Percentiles rank a stretch among this genome's conserved stretches.
These are phyloP conservation scores for Ophioninae sp. DNA, from an alignment of 2,888 invertebrate species.

Conservation along the genomic window DNA sequence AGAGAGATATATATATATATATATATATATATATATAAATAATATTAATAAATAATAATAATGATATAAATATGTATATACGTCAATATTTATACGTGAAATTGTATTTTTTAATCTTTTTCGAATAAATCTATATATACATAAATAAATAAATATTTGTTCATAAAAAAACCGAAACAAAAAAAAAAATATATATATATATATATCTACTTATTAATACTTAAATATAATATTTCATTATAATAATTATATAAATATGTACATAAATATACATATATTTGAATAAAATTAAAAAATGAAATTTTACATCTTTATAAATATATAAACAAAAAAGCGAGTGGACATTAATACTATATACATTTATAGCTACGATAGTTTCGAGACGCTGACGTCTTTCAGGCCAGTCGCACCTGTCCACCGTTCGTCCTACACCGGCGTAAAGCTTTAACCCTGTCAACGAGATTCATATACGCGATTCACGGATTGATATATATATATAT, in stretches of 20 bases:
- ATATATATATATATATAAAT: background rate
- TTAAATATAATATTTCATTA: too few relatives aligned
- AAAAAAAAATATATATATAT: too few relatives aligned
- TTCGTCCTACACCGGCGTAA: conserved; percentile 69
- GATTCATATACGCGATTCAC: conserved; percentile 72
- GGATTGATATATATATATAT: too few relatives aligned
- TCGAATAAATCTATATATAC: too few relatives aligned
- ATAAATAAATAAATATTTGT: too few relatives aligned
- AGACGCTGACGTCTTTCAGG: conserved; percentile 68
- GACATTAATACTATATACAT: conserved; percentile 35
- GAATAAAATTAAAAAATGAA: too few relatives aligned
- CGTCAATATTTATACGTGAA: too few relatives aligned
- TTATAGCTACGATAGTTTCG: conserved; percentile 49
- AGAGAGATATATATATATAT: too few relatives aligned
- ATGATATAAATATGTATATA: background rate
- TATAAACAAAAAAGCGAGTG: conserved; percentile 25
- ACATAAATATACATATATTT: conserved; percentile 25
- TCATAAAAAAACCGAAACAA: too few relatives aligned
- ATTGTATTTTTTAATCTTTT: background rate
- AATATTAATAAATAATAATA: background rate
- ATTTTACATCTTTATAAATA: too few relatives aligned
- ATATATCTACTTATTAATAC: too few relatives aligned
- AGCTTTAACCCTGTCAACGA: conserved; percentile 74
- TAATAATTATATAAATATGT: background rate
- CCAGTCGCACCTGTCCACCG: conserved; percentile 73